Evolutionary conservation across 2,113 vertebrate species (phyloP), one percentile per base, ranked within the genome.

Genomic region (Cynopterus brachyotis): DNA sequence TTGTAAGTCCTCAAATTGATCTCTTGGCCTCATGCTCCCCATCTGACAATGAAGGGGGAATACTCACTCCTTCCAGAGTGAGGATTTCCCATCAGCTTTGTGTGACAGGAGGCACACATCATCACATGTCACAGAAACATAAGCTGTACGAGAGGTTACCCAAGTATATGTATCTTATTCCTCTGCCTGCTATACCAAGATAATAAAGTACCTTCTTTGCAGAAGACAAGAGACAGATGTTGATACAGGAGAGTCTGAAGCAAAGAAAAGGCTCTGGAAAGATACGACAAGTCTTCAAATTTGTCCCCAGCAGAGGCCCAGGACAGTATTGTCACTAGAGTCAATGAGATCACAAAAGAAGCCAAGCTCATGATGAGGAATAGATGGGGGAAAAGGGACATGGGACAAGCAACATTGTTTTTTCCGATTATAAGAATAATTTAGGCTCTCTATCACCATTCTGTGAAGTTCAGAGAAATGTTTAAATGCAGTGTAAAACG

Each of bases 301-400:
- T 1, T 67, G 50, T 79, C 30, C 16, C 53, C 16, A 84, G n/a
- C 6, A 22, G 73, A 82, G 15, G 7, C 17, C 16, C 2, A 20
- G 8, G 0, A 2, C 1, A 30, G 9, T 2, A 3, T 4, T 37
- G 1, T 87, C 9, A 10, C 70, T 72, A 16, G 17, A 40, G 13
- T 40, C 26, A 78, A 0, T 1, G 1, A 26, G 28, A 53, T 67
- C 30, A 42, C 12, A 47, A 30, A 70, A 55, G 24, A 60, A 78
- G 16, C 26, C 62, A 35, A 53, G 15, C 9, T 53, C 5, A 0
- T 24, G 1, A 5, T 2, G 53, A 95, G 32, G 42, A 35, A 9
- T 8, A 1, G 15, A 1, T 35, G 35, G 8, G 9, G 5, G 2
- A 10, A 9, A 26, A 40, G 37, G 6, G 9, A 30, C 26, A 11